Evolutionary conservation across 1,140 invertebrate genomes (phyloP).

Genomic region (Anadara kagoshimensis): DNA sequence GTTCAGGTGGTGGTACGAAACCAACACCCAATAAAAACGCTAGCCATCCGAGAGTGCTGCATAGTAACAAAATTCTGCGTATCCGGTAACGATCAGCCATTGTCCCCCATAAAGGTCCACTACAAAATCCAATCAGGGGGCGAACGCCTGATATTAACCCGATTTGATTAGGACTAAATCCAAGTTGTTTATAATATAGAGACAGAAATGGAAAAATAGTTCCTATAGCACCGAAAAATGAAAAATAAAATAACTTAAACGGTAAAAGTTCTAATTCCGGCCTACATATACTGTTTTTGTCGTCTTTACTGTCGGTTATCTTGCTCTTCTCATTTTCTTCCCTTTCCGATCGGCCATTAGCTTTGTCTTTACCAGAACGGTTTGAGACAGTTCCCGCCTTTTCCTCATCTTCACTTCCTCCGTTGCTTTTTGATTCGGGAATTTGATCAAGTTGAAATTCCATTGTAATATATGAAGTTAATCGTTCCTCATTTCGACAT

Average conservation of each 20-base stretch:
- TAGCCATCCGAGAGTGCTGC: slow-evolving; percentile 32
- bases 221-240: slow-evolving; percentile 29
- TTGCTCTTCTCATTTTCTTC: no score
- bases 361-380: no score
- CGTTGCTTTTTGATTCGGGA: no score
- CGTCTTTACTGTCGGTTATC: no score
- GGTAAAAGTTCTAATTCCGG: slow-evolving; percentile 20
- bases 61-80: slow-evolving; percentile 19
- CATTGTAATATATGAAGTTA: no score
- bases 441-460: no score
- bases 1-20: slow-evolving; percentile 24
- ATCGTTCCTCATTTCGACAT: no score
- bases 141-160: slow-evolving; percentile 25
- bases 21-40: slow-evolving; percentile 30
- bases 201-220: slow-evolving; percentile 34
- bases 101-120: slow-evolving; percentile 35
- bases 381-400: no score
- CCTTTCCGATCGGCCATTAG: no score
- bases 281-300: no score
- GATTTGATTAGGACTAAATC: slow-evolving; percentile 32
- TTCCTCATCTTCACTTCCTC: no score
- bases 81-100: slow-evolving; percentile 26
- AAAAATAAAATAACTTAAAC: slow-evolving; percentile 31
- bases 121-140: slow-evolving; percentile 26
- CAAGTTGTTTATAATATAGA: slow-evolving; percentile 32